Evolutionary conservation across 2,797 vertebrate genomes (phyloP), one percentile per base, ranked within the genome.

Genomic region (Leptodactylus fallax): DNA sequence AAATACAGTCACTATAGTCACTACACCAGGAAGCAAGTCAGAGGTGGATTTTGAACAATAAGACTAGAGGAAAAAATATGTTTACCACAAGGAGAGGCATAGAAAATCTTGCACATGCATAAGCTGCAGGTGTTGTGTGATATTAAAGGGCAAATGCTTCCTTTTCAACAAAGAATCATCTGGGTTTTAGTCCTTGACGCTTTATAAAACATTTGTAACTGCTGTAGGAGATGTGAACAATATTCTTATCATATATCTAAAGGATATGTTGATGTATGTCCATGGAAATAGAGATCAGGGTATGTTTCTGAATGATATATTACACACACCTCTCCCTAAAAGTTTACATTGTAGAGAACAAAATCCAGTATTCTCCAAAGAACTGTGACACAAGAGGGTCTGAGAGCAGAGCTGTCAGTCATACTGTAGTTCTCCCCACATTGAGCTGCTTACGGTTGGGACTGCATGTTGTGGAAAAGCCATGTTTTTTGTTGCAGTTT

Each of bases 1-100:
- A 88, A 88, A 83, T 79, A 36, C 25, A n/a, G 16, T 88, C 87
- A 88, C 53, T 23, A 36, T 49, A n/a, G 16, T 88, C 87, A 88
- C 53, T 23, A 55, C 58, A 11, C 36, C 63, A 79, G 87, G 77
- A 88, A 88, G 67, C 60, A 82, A 82, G 60, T 45, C 9, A 53
- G 7, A 51, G 25, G 65, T 19, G n/a, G n/a, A 77, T 79, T 60
- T n/a, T 13, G 7, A 36, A 84, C 53, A 84, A 78, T 55, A 56
- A 65, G 25, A 81, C 12, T 19, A n/a, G 17, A 86, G 76, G 60
- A 86, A 86, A 86, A 86, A 86, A 86, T 79, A 79, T 69, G 61
- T 79, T 83, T 83, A 67, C 81, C 55, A 17, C 63, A 69, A 51
- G 58, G 21, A 81, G 25, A 81, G 19, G 58, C 11, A 27, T 12